Conservation (phyloP, 2,888 invertebrate species). For the Spatulosminthurus flaviceps region DNA sequence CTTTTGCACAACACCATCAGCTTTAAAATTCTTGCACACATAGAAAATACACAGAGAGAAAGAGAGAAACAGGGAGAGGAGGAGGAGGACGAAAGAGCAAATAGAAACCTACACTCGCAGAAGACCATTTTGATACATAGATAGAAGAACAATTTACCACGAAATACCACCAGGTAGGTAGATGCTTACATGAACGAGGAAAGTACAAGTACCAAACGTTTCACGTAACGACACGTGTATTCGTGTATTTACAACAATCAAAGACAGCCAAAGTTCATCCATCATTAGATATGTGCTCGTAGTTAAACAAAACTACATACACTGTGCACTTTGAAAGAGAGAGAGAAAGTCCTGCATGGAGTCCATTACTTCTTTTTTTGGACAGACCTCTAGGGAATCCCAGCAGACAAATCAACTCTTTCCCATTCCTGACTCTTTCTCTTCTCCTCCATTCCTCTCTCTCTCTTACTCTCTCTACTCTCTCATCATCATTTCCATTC, state of each 20-base stretch:
- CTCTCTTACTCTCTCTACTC: conserved; percentile 9
- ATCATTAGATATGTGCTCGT: conserved; percentile 20
- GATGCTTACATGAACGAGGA: not conserved
- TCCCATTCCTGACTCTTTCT: conserved; percentile 16
- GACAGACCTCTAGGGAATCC: conserved; percentile 25
- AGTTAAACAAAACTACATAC: conserved; percentile 4
- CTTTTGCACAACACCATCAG: too few relatives aligned
- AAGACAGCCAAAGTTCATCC: conserved; percentile 35
- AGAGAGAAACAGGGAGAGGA: conserved; percentile 18
- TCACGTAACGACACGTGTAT: conserved; percentile 31
- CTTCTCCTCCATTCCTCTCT: conserved; percentile 11
- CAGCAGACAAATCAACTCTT: conserved; percentile 39
- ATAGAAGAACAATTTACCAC: too few relatives aligned
- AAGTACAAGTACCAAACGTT: conserved; percentile 21
- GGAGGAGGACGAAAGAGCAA: too few relatives aligned
- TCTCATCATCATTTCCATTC: not conserved
- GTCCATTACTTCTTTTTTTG: conserved; percentile 27
- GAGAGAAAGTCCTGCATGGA: not conserved
- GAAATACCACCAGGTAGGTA: too few relatives aligned
- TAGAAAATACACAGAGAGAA: not conserved
- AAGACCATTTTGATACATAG: not conserved
- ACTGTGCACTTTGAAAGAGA: not conserved
- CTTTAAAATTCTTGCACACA: not conserved
- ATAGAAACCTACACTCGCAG: not conserved
- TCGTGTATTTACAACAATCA: conserved; percentile 28